These are phyloP conservation scores for Piaya cayana DNA, from an alignment of 2,113 vertebrate genomes.

Conservation along the genomic window DNA sequence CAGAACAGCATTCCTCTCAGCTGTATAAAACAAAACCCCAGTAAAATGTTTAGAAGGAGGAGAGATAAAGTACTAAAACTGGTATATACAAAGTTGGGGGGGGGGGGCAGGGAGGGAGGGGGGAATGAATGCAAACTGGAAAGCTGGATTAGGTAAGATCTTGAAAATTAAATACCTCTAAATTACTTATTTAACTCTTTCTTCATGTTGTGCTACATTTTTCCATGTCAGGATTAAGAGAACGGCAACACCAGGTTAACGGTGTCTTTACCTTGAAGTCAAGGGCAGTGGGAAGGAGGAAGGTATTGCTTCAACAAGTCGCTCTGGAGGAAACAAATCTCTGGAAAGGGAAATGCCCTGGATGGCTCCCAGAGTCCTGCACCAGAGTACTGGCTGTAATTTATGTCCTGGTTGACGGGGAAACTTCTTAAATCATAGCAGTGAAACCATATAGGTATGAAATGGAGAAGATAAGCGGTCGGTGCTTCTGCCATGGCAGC, in stretches of 20 bases:
- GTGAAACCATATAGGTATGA: conserved; percentile 8
- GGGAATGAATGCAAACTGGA: conserved; percentile 23
- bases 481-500: not conserved
- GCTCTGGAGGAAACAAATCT: conserved; percentile 43
- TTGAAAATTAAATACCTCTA: conserved; percentile 38
- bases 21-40: conserved; percentile 55
- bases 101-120: not conserved
- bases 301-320: conserved; percentile 30
- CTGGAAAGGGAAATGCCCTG: conserved; percentile 54
- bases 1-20: conserved; percentile 33
- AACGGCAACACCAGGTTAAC: conserved; percentile 32
- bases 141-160: not conserved
- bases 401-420: not conserved
- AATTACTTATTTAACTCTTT: conserved; percentile 55
- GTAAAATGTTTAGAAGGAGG: conserved; percentile 54
- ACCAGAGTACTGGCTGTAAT: conserved; percentile 9
- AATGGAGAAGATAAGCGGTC: not conserved
- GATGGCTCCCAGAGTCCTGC: not conserved
- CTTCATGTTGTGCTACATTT: not conserved
- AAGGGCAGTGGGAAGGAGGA: conserved; percentile 38
- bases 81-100: conserved; percentile 8
- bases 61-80: conserved; percentile 55
- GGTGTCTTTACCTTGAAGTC: not conserved
- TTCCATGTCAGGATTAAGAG: not conserved
- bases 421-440: conserved; percentile 38